Conservation (phyloP, 2,113 vertebrate genomes). For the Sinocyclocheilus grahami region DNA sequence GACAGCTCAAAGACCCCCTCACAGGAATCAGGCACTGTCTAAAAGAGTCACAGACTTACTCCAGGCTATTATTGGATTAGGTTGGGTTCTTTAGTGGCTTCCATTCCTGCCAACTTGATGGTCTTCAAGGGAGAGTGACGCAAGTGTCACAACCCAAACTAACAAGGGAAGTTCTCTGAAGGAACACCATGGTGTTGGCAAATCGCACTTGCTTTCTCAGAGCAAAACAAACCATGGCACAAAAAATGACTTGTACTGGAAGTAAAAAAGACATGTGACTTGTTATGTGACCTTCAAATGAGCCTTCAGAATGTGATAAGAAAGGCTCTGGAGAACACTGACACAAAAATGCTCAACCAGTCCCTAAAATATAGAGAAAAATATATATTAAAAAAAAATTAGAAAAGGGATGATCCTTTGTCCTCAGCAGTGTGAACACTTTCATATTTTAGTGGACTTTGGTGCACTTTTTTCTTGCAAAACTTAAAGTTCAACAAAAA, state of each 20-base stretch:
- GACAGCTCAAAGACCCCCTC: constrained; percentile 34
- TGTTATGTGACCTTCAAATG: constrained; percentile 20
- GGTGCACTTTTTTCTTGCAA: too few relatives aligned
- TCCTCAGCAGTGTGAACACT: constrained; percentile 50
- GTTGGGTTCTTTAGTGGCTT: constrained; percentile 29
- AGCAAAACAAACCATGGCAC: not conserved
- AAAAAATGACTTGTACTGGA: not conserved
- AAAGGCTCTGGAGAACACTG: not conserved
- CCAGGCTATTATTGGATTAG: constrained; percentile 57
- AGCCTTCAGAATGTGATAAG: not conserved
- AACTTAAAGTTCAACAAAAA: too few relatives aligned
- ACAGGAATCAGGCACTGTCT: constrained; percentile 40
- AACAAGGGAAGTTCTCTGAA: constrained; percentile 27
- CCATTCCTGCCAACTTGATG: constrained; percentile 29
- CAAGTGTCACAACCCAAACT: constrained; percentile 15
- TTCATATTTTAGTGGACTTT: too few relatives aligned
- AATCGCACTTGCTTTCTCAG: not conserved
- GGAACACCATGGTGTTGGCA: not conserved
- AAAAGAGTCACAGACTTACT: constrained; percentile 37
- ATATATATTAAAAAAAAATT: constrained; percentile 41
- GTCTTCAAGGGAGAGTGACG: not conserved
- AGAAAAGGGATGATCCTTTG: constrained; percentile 58
- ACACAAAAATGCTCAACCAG: constrained; percentile 65
- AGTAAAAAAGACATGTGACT: not conserved
- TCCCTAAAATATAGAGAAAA: constrained; percentile 62